Evolutionary conservation across 1,140 invertebrate genomes (phyloP).

Genomic region (Diploscapter pachys): DNA sequence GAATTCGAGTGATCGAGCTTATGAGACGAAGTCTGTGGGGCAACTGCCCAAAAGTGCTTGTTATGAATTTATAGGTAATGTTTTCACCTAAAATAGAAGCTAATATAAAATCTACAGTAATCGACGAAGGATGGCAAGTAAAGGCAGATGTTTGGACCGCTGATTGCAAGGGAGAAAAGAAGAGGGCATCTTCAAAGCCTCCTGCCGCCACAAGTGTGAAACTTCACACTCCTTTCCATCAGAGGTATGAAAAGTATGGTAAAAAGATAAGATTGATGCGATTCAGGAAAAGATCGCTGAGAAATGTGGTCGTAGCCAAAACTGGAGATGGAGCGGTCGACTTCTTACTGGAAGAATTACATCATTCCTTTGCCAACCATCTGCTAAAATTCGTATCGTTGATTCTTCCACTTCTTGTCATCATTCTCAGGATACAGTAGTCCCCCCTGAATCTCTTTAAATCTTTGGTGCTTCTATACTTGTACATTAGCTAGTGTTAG

Average conservation of each 20-base stretch:
- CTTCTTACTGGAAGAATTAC: constrained; percentile 47
- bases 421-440: background rate
- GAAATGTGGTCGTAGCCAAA: constrained; percentile 50
- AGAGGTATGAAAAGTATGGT: constrained; percentile 10
- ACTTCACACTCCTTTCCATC: constrained; percentile 21
- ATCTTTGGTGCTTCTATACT: background rate
- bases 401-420: constrained; percentile 1
- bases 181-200: background rate
- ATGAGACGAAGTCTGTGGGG: constrained; percentile 29
- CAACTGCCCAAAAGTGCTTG: constrained; percentile 27
- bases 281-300: constrained; percentile 23
- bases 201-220: constrained; percentile 3
- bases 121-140: constrained; percentile 51
- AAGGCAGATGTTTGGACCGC: constrained; percentile 49
- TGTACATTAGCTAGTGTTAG: background rate
- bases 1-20: constrained; percentile 30
- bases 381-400: constrained; percentile 3
- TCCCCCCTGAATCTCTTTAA: background rate
- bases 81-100: constrained; percentile 35
- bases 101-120: constrained; percentile 29
- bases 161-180: constrained; percentile 30
- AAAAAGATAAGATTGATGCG: background rate
- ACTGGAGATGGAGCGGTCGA: constrained; percentile 52
- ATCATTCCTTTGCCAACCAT: constrained; percentile 20
- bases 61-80: constrained; percentile 35